Base-by-base conservation (phyloP, 2,113 vertebrate species). In the Mohoua ochrocephala region DNA sequence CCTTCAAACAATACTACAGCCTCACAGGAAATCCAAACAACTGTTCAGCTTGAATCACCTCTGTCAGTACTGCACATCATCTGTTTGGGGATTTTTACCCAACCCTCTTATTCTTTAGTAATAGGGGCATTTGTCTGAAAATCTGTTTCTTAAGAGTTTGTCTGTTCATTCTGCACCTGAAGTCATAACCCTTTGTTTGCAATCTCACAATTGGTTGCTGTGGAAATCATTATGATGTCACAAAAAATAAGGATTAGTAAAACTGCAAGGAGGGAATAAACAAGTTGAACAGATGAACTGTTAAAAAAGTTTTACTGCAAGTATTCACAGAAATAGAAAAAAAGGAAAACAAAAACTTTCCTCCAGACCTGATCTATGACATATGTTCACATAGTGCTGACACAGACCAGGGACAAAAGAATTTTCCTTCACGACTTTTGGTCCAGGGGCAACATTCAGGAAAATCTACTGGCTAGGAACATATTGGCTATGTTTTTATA, bases 201-300 rank as follows among this genome's bases (percentile, higher is more conserved):
- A 95, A 27, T 56, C 21, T 95, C 52, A 71, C 60, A 70, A n/a
- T 11, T 10, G 7, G 68, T 77, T 95, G 71, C 85, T 78, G 83
- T 84, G 89, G 89, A 87, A 95, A 95, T 95, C 15, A 84, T 71
- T 74, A 77, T 44, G 61, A 74, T 84, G 80, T 67, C 83, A 84
- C 47, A 33, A 87, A 88, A 87, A 78, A 74, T 35, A 79, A 69
- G 27, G 52, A 89, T 89, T 60, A 75, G 35, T 70, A 70, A 84
- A 91, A 87, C 42, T 82, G 56, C 57, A 92, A 89, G 60, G 19
- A 71, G 49, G 57, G 74, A 89, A 92, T 92, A 91, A 94, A 89
- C n/a, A 92, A 59, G 53, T 75, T 87, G 44, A 91, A 77, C 60
- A 87, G 80, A 91, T 64, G 60, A 94, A 91, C 49, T 63, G 73